Evolutionary conservation across 2,113 vertebrate species (phyloP).

Genomic region (Oreotrochilus melanogaster): DNA sequence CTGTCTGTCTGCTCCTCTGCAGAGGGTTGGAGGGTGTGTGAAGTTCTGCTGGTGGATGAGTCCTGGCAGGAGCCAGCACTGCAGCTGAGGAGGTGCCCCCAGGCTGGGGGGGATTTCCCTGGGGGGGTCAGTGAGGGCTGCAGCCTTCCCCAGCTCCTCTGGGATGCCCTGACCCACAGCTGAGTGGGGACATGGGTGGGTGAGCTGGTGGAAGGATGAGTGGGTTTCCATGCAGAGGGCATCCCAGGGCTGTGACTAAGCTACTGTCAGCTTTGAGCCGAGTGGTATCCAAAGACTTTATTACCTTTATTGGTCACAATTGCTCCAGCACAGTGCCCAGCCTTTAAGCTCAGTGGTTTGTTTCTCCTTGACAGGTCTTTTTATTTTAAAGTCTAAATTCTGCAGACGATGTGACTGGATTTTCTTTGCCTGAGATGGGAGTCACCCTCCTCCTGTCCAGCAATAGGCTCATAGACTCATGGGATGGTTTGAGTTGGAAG

Average conservation of each 20-base stretch:
- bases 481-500: too few relatives aligned
- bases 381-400: background rate
- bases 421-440: background rate
- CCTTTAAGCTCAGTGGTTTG: rapidly evolving
- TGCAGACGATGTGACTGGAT: background rate
- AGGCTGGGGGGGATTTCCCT: too few relatives aligned
- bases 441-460: background rate
- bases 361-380: background rate
- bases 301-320: rapidly evolving
- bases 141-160: background rate
- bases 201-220: rapidly evolving
- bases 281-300: background rate
- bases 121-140: background rate
- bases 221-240: rapidly evolving
- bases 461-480: background rate
- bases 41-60: background rate
- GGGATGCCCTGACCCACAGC: background rate
- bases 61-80: background rate
- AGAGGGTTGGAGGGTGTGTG: background rate
- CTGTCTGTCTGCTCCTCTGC: background rate
- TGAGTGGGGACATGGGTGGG: rapidly evolving
- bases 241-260: rapidly evolving
- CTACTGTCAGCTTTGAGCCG: background rate
- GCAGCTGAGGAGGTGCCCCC: too few relatives aligned
- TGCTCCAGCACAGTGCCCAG: background rate